phyloP scores from a whole-genome alignment of 2,797 vertebrate species.

The Pangasius krempfi region DNA sequence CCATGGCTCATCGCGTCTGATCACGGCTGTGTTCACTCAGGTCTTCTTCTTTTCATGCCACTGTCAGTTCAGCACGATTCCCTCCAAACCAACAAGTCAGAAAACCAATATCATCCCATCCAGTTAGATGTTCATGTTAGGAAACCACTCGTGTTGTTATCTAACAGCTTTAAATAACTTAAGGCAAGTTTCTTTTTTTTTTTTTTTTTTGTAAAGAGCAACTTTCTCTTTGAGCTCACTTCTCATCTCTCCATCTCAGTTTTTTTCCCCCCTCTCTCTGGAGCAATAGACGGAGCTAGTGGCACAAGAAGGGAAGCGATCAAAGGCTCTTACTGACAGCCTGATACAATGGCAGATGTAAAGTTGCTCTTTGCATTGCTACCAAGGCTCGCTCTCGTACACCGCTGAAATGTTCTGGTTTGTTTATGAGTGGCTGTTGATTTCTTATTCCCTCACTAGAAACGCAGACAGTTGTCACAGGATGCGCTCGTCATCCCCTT shows the following conservation, averaged over 20 bases:
- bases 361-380: conserved; percentile 18
- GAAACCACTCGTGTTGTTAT: background rate
- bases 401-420: background rate
- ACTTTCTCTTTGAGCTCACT: background rate
- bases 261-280: background rate
- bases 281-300: conserved; percentile 24
- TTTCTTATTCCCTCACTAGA: conserved; percentile 3
- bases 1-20: too few relatives aligned
- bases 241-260: background rate
- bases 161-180: conserved; percentile 2
- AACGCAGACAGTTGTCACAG: background rate
- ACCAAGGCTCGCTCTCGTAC: background rate
- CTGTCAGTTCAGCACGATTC: too few relatives aligned
- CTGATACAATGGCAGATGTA: conserved; percentile 13
- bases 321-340: conserved; percentile 24
- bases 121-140: background rate
- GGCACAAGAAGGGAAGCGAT: conserved; percentile 30
- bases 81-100: background rate
- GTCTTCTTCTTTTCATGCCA: too few relatives aligned
- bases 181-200: background rate
- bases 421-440: conserved; percentile 7
- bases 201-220: background rate
- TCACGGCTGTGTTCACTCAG: too few relatives aligned
- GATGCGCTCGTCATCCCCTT: background rate
- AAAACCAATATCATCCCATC: background rate